phyloP scores from a whole-genome alignment of 2,797 vertebrate genomes.

The Cynopterus sphinx region DNA sequence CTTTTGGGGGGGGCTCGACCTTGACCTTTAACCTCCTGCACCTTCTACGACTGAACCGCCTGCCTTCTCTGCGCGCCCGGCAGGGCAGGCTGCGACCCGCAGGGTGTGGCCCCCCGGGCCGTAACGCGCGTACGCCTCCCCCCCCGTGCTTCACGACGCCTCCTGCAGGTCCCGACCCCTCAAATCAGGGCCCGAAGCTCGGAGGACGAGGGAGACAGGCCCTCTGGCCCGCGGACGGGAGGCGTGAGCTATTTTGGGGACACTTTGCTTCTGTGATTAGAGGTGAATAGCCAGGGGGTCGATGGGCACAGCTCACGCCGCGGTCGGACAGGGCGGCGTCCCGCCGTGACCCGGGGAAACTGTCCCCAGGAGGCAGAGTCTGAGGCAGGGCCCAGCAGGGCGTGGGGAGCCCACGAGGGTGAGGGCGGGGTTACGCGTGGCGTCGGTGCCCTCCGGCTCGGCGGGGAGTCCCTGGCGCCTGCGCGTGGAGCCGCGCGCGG shows the following conservation, averaged over 20 bases:
- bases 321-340: neutral
- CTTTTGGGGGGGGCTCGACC: neutral
- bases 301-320: no score
- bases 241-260: neutral
- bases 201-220: neutral
- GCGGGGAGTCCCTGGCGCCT: no score
- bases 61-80: no score
- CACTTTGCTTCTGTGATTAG: neutral
- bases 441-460: no score
- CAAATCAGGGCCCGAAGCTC: neutral
- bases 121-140: fast-evolving
- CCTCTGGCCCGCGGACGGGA: neutral
- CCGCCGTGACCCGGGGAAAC: neutral
- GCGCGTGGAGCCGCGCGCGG: no score
- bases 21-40: neutral
- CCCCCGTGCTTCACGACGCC: neutral
- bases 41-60: neutral
- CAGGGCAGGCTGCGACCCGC: neutral
- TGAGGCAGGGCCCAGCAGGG: neutral
- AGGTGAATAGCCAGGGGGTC: neutral
- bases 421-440: neutral
- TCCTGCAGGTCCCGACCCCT: neutral
- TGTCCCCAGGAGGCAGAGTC: fast-evolving
- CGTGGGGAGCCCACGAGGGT: neutral
- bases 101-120: neutral